phyloP scores from a whole-genome alignment of 2,113 vertebrate species.

The Apeltes quadracus region DNA sequence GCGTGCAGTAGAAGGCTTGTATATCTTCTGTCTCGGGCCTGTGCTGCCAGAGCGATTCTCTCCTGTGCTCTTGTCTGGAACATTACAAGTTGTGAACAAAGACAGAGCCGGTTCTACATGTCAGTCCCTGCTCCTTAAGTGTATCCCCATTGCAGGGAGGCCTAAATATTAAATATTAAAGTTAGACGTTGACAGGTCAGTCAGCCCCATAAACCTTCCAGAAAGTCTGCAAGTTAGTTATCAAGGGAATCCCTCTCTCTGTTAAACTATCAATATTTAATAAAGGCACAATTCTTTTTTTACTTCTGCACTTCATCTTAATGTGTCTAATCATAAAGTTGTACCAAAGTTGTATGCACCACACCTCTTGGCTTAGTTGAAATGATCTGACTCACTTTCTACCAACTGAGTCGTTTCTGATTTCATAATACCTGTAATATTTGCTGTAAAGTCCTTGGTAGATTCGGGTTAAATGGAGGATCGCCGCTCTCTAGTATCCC shows the following conservation, averaged over 20 bases:
- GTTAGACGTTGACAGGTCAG: slow-evolving; percentile 30
- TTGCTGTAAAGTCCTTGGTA: neutral
- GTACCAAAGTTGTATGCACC: neutral
- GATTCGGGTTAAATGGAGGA: neutral
- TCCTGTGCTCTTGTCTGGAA: slow-evolving; percentile 8
- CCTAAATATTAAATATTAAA: slow-evolving; percentile 28
- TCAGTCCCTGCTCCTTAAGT: slow-evolving; percentile 18
- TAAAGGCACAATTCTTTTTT: neutral
- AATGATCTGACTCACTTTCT: neutral
- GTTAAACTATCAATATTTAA: neutral
- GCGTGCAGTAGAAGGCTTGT: slow-evolving; percentile 6
- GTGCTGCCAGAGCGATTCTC: slow-evolving; percentile 45
- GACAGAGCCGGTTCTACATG: slow-evolving; percentile 35
- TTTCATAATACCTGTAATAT: neutral
- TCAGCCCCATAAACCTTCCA: neutral
- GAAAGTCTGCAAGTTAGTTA: neutral
- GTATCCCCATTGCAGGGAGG: slow-evolving; percentile 30
- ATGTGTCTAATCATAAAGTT: neutral
- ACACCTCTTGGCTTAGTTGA: neutral
- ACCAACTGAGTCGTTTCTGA: neutral
- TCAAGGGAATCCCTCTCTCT: neutral
- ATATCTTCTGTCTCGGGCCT: slow-evolving; percentile 27
- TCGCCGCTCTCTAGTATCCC: neutral
- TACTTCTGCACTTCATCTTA: neutral
- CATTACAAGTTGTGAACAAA: slow-evolving; percentile 51